phyloP scores from a whole-genome alignment of 1,140 invertebrate species.

The Lerema accius region DNA sequence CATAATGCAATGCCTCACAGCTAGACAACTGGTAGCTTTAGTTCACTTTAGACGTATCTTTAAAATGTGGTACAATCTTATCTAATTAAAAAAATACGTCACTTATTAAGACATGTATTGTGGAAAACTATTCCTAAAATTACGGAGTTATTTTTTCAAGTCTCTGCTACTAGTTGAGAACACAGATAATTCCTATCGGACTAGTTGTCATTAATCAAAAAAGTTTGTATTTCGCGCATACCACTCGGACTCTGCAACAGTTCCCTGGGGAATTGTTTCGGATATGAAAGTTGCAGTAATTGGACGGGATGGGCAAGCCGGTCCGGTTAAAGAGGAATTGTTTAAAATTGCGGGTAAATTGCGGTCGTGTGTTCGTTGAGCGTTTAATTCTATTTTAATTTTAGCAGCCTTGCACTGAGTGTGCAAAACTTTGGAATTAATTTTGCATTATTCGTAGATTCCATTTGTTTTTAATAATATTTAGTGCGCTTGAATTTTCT shows the following conservation, averaged over 20 bases:
- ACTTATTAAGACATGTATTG: too few species aligned
- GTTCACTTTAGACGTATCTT: not conserved
- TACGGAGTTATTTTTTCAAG: too few species aligned
- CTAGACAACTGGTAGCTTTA: not conserved
- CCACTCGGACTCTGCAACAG: constrained; percentile 17
- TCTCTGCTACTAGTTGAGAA: too few species aligned
- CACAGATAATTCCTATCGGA: not conserved
- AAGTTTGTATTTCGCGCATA: constrained; percentile 18
- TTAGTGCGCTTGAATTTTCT: not conserved
- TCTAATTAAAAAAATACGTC: too few species aligned
- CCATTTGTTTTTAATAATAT: not conserved
- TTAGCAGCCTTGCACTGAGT: constrained; percentile 23
- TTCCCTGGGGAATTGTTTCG: constrained; percentile 25
- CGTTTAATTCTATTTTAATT: constrained; percentile 34
- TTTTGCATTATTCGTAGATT: constrained; percentile 21
- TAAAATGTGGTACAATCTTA: not conserved
- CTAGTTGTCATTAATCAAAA: constrained; percentile 17
- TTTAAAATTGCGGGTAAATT: constrained; percentile 33
- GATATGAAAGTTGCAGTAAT: constrained; percentile 33
- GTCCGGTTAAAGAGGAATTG: constrained; percentile 31
- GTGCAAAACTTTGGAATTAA: constrained; percentile 30
- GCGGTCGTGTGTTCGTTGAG: constrained; percentile 30
- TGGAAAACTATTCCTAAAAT: too few species aligned
- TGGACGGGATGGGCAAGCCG: constrained; percentile 27
- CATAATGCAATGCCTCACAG: constrained; percentile 43